phyloP scores from a whole-genome alignment of 2,888 invertebrate species.

The Unio delphinus region DNA sequence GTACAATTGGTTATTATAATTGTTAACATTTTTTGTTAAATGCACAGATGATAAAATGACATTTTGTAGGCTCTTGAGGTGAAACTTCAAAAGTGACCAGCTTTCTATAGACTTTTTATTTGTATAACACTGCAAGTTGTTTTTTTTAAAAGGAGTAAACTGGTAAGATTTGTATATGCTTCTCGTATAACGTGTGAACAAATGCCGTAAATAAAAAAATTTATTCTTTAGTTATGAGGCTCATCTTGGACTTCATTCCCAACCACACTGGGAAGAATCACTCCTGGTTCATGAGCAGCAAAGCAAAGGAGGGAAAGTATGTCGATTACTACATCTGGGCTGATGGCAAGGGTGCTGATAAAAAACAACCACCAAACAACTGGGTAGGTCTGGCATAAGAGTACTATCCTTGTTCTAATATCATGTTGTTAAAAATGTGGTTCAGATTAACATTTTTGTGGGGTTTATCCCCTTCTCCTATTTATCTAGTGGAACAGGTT shows the following conservation, averaged over 20 bases:
- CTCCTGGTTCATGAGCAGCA: constrained; percentile 78
- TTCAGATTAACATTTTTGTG: too few relatives aligned
- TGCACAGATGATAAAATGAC: too few relatives aligned
- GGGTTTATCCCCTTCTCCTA: too few relatives aligned
- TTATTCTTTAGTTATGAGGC: constrained; percentile 77
- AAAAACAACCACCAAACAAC: constrained; percentile 50
- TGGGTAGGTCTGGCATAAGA: constrained; percentile 54
- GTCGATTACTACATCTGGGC: constrained; percentile 86
- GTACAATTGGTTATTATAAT: too few relatives aligned
- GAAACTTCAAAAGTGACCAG: too few relatives aligned
- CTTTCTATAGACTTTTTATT: too few relatives aligned
- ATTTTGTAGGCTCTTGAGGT: too few relatives aligned
- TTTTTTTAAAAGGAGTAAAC: background rate
- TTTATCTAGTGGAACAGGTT: too few relatives aligned
- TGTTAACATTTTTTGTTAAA: too few relatives aligned
- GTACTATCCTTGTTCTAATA: too few relatives aligned
- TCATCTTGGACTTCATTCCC: constrained; percentile 85
- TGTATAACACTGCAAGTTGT: too few relatives aligned
- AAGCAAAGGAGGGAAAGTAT: constrained; percentile 71
- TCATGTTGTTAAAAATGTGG: too few relatives aligned
- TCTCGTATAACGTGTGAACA: background rate
- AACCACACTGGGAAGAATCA: constrained; percentile 76
- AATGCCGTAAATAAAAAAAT: background rate
- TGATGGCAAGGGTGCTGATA: constrained; percentile 18
- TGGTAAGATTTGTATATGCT: background rate